Evolutionary conservation across 2,888 invertebrate species (phyloP), one percentile per base, ranked within the genome.

Genomic region (Hypomecis punctinalis): DNA sequence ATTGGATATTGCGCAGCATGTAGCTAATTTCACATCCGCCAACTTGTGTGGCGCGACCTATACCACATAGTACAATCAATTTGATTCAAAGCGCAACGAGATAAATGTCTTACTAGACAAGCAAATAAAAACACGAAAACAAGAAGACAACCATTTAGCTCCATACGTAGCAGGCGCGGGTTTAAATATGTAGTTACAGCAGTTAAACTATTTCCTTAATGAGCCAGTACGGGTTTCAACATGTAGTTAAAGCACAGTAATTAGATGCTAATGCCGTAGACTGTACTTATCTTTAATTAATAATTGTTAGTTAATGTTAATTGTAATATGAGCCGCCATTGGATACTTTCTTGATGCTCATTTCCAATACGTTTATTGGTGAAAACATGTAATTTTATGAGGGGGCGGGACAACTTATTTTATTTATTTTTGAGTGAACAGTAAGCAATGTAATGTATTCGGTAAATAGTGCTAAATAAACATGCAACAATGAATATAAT

Each of bases 301-400:
- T 40, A 40, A 52, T 33, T 52, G 40, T n/a, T 42, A 52, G 10
- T 6, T 36, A 51, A 13, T 52, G 37, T 37, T 49, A 49, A 13
- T 49, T 11, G 40, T 40, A 33, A 40, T 40, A 33, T 42, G 40
- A 52, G 40, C 40, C 6, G 52, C 23, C 33, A 52, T 52, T 52
- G 40, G 40, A 33, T 52, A 40, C 5, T 33, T 42, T 40, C 23
- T 33, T 42, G 23, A n/a, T 42, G 7, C 13, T 52, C n/a, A 33
- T 52, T 49, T 37, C 11, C 8, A 11, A 49, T n/a, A 8, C n/a
- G 6, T 39, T 51, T 10, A 52, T 40, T 52, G 52, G 52, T 4
- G 9, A 52, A 52, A 40, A 40, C 10, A 39, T 9, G 37, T 37
- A 3, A 13, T 40, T 23, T 40, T 40, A 23, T 40, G 40, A 7